Evolutionary conservation across 2,797 vertebrate species (phyloP), one percentile per base, ranked within the genome.

Genomic region (Sciurus vulgaris): DNA sequence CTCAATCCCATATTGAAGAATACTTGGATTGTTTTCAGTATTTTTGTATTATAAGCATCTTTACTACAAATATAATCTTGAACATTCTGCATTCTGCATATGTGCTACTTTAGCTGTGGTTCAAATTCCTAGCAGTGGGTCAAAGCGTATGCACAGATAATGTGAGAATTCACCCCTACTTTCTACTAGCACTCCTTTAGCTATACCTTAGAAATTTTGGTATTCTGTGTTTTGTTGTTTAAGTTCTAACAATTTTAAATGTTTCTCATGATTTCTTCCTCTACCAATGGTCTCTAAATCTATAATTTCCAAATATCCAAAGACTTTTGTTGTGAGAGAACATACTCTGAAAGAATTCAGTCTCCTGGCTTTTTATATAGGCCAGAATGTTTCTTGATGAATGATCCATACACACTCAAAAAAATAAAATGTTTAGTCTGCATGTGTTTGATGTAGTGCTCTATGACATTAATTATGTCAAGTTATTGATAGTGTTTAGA

Each of bases 181-280:
- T 79, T 22, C 18, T 76, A 47, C 38, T 33, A 85, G 8, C 28
- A 82, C 26, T 74, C 3, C 14, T 67, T 89, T 90, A 56, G 47
- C 9, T 63, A 3, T 1, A 73, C 61, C 20, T 8, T 26, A 56
- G 30, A 73, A 9, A 87, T 51, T 91, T 84, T 96, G 17, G 18
- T 73, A 24, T 76, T 94, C 67, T 86, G 7, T 61, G 3, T 87
- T 67, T 95, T 24, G 22, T 85, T 83, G 67, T 49, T 82, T 82
- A 12, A 89, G 0, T 51, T 92, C 86, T 28, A 89, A n/a, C 38
- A 86, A 35, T 70, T 77, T 84, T 49, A 35, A 86, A 49, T 73
- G 30, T 70, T 5, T 20, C 54, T 78, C 65, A 22, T 91, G 38
- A 81, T 89, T 82, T 93, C 14, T 72, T 87, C 9, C 30, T 22